Evolutionary conservation across 1,140 invertebrate genomes (phyloP), one percentile per base, ranked within the genome.

Genomic region (Drosophila sulfurigaster): DNA sequence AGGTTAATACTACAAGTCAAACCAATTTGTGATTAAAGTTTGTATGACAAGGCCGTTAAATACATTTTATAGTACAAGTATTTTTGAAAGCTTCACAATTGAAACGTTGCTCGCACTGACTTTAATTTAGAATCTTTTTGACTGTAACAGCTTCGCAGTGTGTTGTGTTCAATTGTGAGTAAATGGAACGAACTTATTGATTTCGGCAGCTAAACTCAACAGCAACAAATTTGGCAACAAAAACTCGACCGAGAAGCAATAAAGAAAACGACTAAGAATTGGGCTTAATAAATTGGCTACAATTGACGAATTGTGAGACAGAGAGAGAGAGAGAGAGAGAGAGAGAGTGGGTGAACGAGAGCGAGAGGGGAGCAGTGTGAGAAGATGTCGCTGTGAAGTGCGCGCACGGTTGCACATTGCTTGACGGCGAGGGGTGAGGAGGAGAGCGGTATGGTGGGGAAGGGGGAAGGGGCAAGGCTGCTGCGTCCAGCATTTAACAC

Each of bases 401-500:
- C n/a, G 76, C 81, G 83, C 83, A 87, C 83, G 83, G 69, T 63
- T 83, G 83, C 83, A 88, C 83, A 88, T 78, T 62, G 75, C 73
- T 64, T 67, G 63, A 46, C 75, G 71, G 8, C 25, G 49, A 0
- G 15, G 46, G 67, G 10, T 52, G 57, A 8, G 28, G 52, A 38
- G 58, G 28, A 5, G 20, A 38, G 60, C 28, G 35, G 51, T 4
- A 25, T 0, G 20, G 20, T 0, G n/a, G 46, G 11, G 28, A 43
- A 13, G 25, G 41, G 20, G 38, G 30, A 13, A 25, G 11, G 5
- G 43, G 28, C 15, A 25, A 32, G 13, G 82, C 59, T 79, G 79
- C 81, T 74, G 82, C 67, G 81, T 83, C 85, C 85, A 88, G 85
- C 86, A 89, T 88, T 88, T 88, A 88, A 88, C 85, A 88, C 85